Base-by-base conservation (phyloP, 1,140 invertebrate genomes). In the Choristoneura fumiferana region DNA sequence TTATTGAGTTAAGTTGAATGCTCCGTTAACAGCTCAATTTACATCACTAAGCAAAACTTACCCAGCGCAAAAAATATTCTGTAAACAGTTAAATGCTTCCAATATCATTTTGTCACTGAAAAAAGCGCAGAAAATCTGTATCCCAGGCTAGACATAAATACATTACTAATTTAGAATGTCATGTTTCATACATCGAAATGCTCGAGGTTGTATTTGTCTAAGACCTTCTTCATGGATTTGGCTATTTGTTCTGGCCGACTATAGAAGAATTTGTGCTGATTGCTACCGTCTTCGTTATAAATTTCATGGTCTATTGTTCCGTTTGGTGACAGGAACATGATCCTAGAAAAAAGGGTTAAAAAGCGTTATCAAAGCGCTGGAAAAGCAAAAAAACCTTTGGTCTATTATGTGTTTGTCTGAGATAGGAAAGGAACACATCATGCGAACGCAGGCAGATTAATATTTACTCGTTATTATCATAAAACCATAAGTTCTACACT, bases 251-350 rank as follows among this genome's bases (percentile, higher is more conserved):
- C 86, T 6, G 90, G 79, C 69, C 82, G 73, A 54, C 84, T 90
- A 73, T 93, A 93, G 76, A 91, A 93, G 69, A 91, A 93, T 67
- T 91, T 92, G 73, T 92, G 92, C 39, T 92, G 85, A 18, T 73
- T 83, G 74, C 91, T 91, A 0, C 92, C 92, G 10, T 89, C 79
- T 65, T 91, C 89, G 68, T 93, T 92, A 57, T 84, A 89, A 22
- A 92, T 87, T 3, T 92, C 87, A 4, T 77, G 65, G 65, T 91
- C 76, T 1, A 93, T 83, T 10, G 84, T 63, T 1, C 91, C 91
- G 57, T 82, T 76, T 8, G 91, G 87, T n/a, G 81, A 82, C 6
- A 88, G 60, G 68, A 90, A 89, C 0, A 90, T 63, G 18, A 90
- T 87, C 59, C 88, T 90, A 66, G 22, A 29, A n/a, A n/a, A n/a